A percentile compares a stretch with the other conserved stretches of the same genome.
Evolutionary conservation across 2,797 vertebrate species (phyloP).

Genomic region (Tachyglossus aculeatus): DNA sequence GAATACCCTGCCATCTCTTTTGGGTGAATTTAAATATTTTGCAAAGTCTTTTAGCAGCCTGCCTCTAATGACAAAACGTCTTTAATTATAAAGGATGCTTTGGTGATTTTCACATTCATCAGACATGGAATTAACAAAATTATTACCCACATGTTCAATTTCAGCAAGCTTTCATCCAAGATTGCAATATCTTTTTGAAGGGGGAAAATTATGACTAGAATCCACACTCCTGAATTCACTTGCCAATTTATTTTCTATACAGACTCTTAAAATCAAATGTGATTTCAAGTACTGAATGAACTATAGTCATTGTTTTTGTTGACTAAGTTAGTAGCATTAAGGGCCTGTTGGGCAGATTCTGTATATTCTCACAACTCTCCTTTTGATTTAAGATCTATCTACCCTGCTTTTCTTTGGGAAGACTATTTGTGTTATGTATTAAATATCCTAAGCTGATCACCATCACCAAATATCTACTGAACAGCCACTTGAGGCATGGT

Average conservation of each 20-base stretch:
- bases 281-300: not conserved
- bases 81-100: conserved; percentile 56
- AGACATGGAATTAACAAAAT: conserved; percentile 33
- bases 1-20: conserved; percentile 41
- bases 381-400: not conserved
- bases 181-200: not conserved
- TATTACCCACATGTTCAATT: conserved; percentile 2
- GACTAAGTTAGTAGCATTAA: not conserved
- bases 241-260: not conserved
- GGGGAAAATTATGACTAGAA: conserved; percentile 3
- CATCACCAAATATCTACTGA: no score
- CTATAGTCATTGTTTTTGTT: fast-evolving
- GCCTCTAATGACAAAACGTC: conserved; percentile 38
- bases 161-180: conserved; percentile 8
- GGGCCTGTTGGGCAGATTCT: not conserved
- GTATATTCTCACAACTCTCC: not conserved
- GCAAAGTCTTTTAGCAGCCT: conserved; percentile 34
- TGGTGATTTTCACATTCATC: conserved; percentile 46
- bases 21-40: conserved; percentile 44
- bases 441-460: not conserved
- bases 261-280: not conserved
- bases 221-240: not conserved
- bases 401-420: not conserved
- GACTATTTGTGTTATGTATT: not conserved
- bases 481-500: no score